These are phyloP conservation scores for Epicampocera succincta DNA, from an alignment of 2,888 invertebrate species.

Conservation along the genomic window DNA sequence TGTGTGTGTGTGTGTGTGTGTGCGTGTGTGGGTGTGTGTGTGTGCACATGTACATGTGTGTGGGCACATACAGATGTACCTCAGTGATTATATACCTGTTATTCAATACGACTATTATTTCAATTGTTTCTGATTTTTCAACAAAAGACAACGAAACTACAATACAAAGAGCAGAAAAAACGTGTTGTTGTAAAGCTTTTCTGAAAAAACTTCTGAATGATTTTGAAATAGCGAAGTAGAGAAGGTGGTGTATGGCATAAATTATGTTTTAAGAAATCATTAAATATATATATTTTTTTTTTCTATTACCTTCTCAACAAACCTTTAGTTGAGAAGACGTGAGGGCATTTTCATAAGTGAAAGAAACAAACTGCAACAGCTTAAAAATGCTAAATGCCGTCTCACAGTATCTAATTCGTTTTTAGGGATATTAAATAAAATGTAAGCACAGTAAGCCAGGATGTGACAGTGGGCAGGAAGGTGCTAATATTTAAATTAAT, in stretches of 20 bases:
- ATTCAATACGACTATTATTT: slow-evolving; percentile 24
- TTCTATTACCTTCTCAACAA: not conserved
- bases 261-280: slow-evolving; percentile 4
- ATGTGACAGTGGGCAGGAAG: not conserved
- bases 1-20: too few species aligned
- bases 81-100: slow-evolving; percentile 26
- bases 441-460: not conserved
- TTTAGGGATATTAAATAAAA: slow-evolving; percentile 3
- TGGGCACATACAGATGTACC: too few species aligned
- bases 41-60: too few species aligned
- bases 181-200: slow-evolving; percentile 15
- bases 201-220: slow-evolving; percentile 3
- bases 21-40: too few species aligned
- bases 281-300: slow-evolving; percentile 15
- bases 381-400: not conserved
- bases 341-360: slow-evolving; percentile 31
- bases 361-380: not conserved
- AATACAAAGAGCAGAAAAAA: not conserved
- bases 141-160: slow-evolving; percentile 1
- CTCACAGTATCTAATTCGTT: not conserved
- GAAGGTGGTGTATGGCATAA: slow-evolving; percentile 9
- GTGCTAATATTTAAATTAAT: too few species aligned
- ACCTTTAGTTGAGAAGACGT: slow-evolving; percentile 14
- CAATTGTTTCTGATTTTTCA: slow-evolving; percentile 42
- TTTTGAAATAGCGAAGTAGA: not conserved